Percentiles rank a stretch among this genome's conserved stretches.
phyloP scores from a whole-genome alignment of 2,888 invertebrate species.

The Trachelus iudaicus region DNA sequence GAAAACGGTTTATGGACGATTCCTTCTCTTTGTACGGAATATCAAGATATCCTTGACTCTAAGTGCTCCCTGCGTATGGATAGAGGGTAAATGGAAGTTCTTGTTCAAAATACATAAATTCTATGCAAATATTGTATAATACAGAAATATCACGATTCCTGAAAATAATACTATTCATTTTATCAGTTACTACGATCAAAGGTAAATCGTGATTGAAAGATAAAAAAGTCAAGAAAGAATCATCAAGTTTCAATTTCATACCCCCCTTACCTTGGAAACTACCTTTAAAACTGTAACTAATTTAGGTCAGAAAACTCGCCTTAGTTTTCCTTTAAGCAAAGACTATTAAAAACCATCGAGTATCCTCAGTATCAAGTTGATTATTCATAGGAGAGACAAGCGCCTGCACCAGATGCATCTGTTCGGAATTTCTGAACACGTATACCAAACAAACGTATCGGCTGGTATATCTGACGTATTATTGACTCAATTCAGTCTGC shows the following conservation, averaged over 20 bases:
- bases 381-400: not conserved
- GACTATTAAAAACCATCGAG: not conserved
- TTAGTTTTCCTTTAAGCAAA: not conserved
- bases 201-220: not conserved
- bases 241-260: not conserved
- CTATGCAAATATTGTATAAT: not conserved
- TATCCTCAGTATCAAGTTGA: not conserved
- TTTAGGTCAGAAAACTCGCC: not conserved
- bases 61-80: not conserved
- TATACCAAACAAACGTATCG: not conserved
- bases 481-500: not conserved
- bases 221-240: not conserved
- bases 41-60: not conserved
- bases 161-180: not conserved
- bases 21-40: not conserved
- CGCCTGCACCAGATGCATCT: not conserved
- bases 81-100: not conserved
- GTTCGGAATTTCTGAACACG: not conserved
- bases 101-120: not conserved
- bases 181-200: not conserved
- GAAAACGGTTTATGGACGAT: not conserved
- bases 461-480: not conserved
- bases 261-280: not conserved
- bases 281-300: not conserved
- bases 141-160: not conserved